Percentiles rank a stretch among this genome's conserved stretches.
Conservation (phyloP, 2,888 invertebrate genomes). For the Eristalis arbustorum region DNA sequence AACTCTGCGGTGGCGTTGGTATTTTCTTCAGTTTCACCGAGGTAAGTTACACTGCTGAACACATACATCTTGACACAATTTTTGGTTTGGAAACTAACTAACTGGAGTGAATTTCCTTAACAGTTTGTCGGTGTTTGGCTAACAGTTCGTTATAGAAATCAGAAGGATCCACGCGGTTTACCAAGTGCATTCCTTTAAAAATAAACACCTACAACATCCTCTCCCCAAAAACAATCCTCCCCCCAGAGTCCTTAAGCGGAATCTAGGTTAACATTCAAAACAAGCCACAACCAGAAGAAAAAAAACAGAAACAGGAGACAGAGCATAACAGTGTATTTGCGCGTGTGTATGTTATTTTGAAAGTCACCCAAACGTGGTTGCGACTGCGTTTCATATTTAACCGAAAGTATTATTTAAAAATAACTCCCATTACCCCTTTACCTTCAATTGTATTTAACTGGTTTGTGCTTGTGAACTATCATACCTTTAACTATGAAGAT, state of each 20-base stretch:
- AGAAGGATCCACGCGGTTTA: conserved; percentile 98
- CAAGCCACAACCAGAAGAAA: not conserved
- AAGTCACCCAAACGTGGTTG: not conserved
- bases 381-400: conserved; percentile 17
- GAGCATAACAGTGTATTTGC: not conserved
- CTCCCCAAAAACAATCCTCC: not conserved
- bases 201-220: conserved; percentile 1
- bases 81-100: not conserved
- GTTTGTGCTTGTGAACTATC: conserved; percentile 56
- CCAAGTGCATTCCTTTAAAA: conserved; percentile 97
- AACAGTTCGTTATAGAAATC: conserved; percentile 98
- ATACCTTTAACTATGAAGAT: conserved; percentile 39
- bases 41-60: conserved; percentile 82
- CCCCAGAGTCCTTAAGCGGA: conserved; percentile 37
- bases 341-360: conserved; percentile 1
- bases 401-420: conserved; percentile 57
- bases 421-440: not conserved
- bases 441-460: conserved; percentile 20
- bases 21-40: conserved; percentile 98
- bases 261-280: conserved; percentile 5
- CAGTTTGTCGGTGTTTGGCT: conserved; percentile 94
- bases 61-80: not conserved
- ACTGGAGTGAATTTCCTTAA: conserved; percentile 43
- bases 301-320: not conserved
- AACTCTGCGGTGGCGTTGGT: conserved; percentile 94